Base-by-base conservation (phyloP, 2,113 vertebrate species). In the Panthera leo region DNA sequence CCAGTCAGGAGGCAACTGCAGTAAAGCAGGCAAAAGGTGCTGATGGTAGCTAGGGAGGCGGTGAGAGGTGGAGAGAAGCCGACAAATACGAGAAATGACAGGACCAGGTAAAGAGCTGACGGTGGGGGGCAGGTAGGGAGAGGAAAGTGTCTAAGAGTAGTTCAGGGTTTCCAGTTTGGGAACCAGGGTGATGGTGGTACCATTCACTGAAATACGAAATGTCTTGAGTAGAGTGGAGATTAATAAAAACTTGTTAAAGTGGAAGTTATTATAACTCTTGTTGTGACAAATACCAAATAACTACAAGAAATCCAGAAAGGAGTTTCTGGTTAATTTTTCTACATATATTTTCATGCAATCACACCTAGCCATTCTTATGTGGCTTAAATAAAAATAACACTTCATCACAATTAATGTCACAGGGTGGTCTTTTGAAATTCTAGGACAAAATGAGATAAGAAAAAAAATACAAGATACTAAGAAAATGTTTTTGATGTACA, bases 381-480 rank as follows among this genome's bases (percentile, higher is more conserved):
- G 58, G n/a, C 87, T 93, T 80, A 94, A 67, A 71, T 71, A 65
- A 94, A 97, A 92, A 86, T 53, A 89, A 80, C 31, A 71, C 25
- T 91, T 91, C 5, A 61, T 15, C 45, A 85, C 21, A 97, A 76
- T 53, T 88, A 82, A 31, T 83, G 34, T 75, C 79, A 92, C 15
- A 53, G 63, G 14, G 36, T 45, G 19, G 10, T 73, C 88, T 75
- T 96, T 42, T 87, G 78, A 76, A 79, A 51, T 85, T 84, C 63
- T 89, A 86, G 25, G 10, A 79, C 58, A 80, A 79, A 70, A 88
- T 73, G 48, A 85, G 45, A 86, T 70, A 93, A 97, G 19, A 90
- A 78, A 75, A 68, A 86, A 65, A 63, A 79, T 11, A 51, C 9
- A 90, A 92, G 63, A 88, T 55, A 91, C 58, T 67, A 82, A 86